phyloP scores from a whole-genome alignment of 1,140 invertebrate genomes.

The Leptoteleia sp. region DNA sequence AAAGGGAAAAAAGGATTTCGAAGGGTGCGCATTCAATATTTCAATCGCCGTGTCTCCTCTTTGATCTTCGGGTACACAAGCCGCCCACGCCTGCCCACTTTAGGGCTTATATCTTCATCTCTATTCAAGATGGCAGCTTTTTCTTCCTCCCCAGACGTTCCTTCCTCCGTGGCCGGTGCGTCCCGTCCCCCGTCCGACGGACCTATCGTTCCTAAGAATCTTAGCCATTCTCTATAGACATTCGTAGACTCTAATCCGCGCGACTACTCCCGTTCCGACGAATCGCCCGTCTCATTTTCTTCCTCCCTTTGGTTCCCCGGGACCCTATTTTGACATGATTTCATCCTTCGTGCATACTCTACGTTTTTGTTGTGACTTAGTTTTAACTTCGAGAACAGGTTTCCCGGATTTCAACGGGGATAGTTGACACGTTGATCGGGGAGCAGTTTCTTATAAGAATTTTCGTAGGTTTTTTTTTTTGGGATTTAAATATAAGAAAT shows the following conservation, averaged over 20 bases:
- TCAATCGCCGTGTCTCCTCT: constrained; percentile 70
- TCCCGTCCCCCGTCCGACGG: constrained; percentile 30
- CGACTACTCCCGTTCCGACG: constrained; percentile 48
- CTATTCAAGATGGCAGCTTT: constrained; percentile 70
- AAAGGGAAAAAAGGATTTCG: constrained; percentile 67
- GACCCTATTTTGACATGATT: constrained; percentile 48
- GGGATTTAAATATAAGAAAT: too few species aligned
- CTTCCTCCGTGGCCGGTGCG: constrained; percentile 47
- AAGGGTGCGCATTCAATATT: constrained; percentile 71
- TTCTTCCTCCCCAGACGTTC: constrained; percentile 52
- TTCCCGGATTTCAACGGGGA: neutral
- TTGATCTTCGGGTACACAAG: constrained; percentile 73
- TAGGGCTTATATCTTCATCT: constrained; percentile 72
- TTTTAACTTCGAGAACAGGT: constrained; percentile 34
- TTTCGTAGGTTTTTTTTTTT: neutral
- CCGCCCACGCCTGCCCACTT: constrained; percentile 72
- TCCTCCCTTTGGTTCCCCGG: constrained; percentile 14
- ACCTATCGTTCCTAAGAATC: constrained; percentile 66
- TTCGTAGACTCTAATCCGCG: constrained; percentile 62
- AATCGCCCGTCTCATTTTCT: constrained; percentile 40
- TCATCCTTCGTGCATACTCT: constrained; percentile 13
- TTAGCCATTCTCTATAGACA: constrained; percentile 51
- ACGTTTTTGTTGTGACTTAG: constrained; percentile 25
- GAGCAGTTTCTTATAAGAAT: neutral
- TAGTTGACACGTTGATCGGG: constrained; percentile 16